phyloP scores from a whole-genome alignment of 1,140 invertebrate genomes.

The Eulimnadia texana region DNA sequence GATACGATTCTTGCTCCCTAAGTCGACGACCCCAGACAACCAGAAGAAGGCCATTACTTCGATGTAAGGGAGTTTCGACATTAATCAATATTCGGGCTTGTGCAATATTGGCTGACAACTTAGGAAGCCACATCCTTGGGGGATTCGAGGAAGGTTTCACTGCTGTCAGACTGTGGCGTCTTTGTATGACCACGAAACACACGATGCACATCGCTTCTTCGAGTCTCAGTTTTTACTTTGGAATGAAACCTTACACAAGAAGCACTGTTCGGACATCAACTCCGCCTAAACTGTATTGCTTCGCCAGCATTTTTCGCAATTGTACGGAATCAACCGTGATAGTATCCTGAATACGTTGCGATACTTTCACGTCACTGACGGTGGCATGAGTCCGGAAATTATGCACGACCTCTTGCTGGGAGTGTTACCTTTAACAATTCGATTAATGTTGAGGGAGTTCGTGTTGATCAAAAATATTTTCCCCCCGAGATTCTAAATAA shows the following conservation, averaged over 20 bases:
- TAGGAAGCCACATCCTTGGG: not conserved
- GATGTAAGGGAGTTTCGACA: not conserved
- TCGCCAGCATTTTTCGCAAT: slow-evolving; percentile 3
- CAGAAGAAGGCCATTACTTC: not conserved
- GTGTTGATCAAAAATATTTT: slow-evolving; percentile 9
- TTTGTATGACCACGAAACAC: not conserved
- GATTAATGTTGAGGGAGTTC: not conserved
- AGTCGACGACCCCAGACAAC: not conserved
- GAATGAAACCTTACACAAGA: not conserved
- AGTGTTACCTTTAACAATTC: slow-evolving; percentile 9
- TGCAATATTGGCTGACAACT: not conserved
- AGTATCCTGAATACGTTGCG: slow-evolving; percentile 10
- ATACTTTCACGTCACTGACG: slow-evolving; percentile 6
- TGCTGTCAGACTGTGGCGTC: not conserved
- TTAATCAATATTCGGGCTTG: not conserved
- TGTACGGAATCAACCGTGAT: slow-evolving; percentile 11
- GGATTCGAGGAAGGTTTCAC: not conserved
- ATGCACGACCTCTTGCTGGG: slow-evolving; percentile 15
- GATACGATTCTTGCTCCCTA: not conserved
- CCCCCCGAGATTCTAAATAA: slow-evolving; percentile 10
- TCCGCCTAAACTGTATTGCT: not conserved
- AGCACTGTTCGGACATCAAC: not conserved
- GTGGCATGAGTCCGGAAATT: slow-evolving; percentile 5
- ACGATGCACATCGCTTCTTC: not conserved
- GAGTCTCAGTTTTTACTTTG: not conserved